Conservation (phyloP, 2,888 invertebrate species). For the Tryphoninae sp. region DNA sequence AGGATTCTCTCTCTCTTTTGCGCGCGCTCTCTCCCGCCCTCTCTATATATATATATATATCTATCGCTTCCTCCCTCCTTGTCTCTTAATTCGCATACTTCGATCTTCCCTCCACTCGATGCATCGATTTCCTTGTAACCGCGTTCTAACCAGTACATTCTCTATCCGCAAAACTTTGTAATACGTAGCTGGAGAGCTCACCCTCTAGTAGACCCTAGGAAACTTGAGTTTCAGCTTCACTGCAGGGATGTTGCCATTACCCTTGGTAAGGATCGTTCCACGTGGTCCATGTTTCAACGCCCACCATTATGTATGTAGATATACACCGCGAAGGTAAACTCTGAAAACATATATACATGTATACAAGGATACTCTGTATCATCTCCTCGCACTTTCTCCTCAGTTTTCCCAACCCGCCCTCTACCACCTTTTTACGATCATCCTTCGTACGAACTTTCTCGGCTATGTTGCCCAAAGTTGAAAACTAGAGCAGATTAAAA, state of each 20-base stretch:
- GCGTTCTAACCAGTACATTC: background rate
- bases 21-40: too few relatives aligned
- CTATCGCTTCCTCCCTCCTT: background rate
- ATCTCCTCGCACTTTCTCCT: slow-evolving; percentile 7
- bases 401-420: background rate
- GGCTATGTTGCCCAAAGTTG: slow-evolving; percentile 22
- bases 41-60: background rate
- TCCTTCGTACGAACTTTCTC: slow-evolving; percentile 32
- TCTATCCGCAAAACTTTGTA: slow-evolving; percentile 37
- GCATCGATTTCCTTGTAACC: slow-evolving; percentile 12
- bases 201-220: slow-evolving; percentile 20
- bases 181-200: slow-evolving; percentile 31
- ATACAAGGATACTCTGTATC: slow-evolving; percentile 4
- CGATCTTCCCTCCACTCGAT: slow-evolving; percentile 7
- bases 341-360: background rate
- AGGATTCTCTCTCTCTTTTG: background rate
- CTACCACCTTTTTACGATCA: slow-evolving; percentile 13
- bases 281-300: slow-evolving; percentile 37
- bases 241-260: slow-evolving; percentile 19
- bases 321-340: background rate
- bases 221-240: slow-evolving; percentile 30
- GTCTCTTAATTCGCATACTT: background rate
- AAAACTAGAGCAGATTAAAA: slow-evolving; percentile 58
- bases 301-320: slow-evolving; percentile 6
- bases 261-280: slow-evolving; percentile 30